These are phyloP conservation scores for Drosophila emarginata DNA, from an alignment of 2,888 invertebrate species.

Conservation along the genomic window DNA sequence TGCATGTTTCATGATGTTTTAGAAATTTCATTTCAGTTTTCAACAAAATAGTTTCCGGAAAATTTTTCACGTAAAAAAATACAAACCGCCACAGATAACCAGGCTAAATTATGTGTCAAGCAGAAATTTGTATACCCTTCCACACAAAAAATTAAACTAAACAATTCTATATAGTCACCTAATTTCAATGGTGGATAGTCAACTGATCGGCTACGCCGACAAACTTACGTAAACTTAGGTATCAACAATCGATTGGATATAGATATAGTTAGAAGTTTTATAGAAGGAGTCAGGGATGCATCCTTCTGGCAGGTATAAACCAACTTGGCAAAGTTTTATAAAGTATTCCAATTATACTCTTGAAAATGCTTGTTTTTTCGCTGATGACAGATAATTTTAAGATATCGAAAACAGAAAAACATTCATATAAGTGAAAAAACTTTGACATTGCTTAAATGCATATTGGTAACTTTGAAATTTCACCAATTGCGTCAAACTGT, in stretches of 20 bases:
- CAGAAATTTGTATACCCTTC: too few species aligned
- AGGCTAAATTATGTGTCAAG: too few species aligned
- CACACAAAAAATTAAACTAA: too few species aligned
- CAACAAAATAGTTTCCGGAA: neutral
- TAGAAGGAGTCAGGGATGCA: too few species aligned
- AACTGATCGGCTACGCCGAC: too few species aligned
- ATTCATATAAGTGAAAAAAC: neutral
- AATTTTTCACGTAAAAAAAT: neutral
- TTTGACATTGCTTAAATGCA: neutral
- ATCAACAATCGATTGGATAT: too few species aligned
- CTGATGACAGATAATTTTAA: neutral
- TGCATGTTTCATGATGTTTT: neutral
- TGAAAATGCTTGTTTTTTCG: neutral
- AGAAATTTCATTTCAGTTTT: constrained; percentile 5
- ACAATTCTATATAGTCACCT: too few species aligned
- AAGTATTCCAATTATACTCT: neutral
- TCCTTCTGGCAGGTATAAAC: too few species aligned
- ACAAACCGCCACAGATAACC: too few species aligned
- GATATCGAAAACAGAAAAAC: neutral
- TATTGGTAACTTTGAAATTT: neutral
- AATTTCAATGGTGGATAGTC: too few species aligned
- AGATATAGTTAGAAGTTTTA: too few species aligned
- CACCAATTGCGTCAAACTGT: neutral
- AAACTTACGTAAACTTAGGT: too few species aligned
- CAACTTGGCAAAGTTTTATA: neutral